Evolutionary conservation across 2,113 vertebrate genomes (phyloP).

Genomic region (Pygoscelis antarcticus): DNA sequence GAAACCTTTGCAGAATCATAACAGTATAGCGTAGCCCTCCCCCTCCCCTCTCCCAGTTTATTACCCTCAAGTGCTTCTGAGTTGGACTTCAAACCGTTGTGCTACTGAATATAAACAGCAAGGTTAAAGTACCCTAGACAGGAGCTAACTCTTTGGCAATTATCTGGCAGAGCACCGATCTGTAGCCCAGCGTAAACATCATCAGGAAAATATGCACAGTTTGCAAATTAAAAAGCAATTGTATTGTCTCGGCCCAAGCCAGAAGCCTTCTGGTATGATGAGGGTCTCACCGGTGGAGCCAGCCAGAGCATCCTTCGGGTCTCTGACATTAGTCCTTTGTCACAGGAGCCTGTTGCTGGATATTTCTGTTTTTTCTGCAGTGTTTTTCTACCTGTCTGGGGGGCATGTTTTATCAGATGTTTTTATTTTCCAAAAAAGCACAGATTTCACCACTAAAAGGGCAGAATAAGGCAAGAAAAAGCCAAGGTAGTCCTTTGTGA

Average conservation of each 20-base stretch:
- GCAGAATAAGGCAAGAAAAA: not conserved
- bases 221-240: conserved; percentile 56
- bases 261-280: not conserved
- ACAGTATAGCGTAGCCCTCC: not conserved
- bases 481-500: not conserved
- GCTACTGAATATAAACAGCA: conserved; percentile 1
- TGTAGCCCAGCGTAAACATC: conserved; percentile 23
- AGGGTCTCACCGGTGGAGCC: not conserved
- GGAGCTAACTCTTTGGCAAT: conserved; percentile 24
- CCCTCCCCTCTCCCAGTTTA: conserved; percentile 13
- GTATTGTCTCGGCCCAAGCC: not conserved
- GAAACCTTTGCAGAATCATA: conserved; percentile 69
- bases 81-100: not conserved
- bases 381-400: not conserved
- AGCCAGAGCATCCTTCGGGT: not conserved
- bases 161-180: conserved; percentile 20
- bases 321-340: not conserved
- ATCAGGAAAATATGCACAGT: conserved; percentile 37
- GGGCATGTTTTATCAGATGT: not conserved
- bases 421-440: not conserved
- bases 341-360: not conserved
- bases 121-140: conserved; percentile 44
- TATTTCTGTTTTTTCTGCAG: not conserved
- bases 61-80: conserved; percentile 40
- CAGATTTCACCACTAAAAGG: not conserved